Percentiles rank a stretch among this genome's conserved stretches.
Evolutionary conservation across 2,113 vertebrate species (phyloP).

Genomic region (Ginglymostoma cirratum): DNA sequence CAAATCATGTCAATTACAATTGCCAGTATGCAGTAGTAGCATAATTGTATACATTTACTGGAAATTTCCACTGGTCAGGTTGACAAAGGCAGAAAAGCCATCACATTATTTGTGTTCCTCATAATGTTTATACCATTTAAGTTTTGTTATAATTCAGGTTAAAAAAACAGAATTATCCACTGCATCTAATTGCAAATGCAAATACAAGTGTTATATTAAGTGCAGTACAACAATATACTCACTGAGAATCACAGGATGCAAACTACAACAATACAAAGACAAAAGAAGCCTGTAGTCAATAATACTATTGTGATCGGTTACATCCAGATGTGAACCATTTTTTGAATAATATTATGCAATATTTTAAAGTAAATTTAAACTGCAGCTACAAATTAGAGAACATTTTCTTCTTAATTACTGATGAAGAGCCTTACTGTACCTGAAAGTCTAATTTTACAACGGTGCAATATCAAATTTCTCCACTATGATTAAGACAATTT

Average conservation of each 20-base stretch:
- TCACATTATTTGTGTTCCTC: slow-evolving; percentile 67
- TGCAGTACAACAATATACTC: neutral
- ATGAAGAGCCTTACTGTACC: neutral
- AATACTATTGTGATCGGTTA: neutral
- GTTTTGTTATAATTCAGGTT: neutral
- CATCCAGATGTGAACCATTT: neutral
- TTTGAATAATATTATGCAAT: neutral
- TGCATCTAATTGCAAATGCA: slow-evolving; percentile 11
- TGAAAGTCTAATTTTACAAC: neutral
- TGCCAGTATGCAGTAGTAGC: slow-evolving; percentile 76
- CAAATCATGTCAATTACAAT: slow-evolving; percentile 83
- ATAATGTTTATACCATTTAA: slow-evolving; percentile 10
- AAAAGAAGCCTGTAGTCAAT: neutral
- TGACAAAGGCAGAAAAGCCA: slow-evolving; percentile 78
- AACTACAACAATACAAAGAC: neutral
- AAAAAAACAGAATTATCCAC: neutral
- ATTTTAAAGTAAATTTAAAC: neutral
- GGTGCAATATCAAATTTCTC: neutral
- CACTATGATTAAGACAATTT: neutral
- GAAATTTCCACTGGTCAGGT: slow-evolving; percentile 78
- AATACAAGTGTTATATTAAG: slow-evolving; percentile 1
- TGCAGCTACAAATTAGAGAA: neutral
- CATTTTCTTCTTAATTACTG: neutral
- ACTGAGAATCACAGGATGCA: neutral
- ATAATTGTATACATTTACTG: slow-evolving; percentile 79